phyloP scores from a whole-genome alignment of 2,888 invertebrate species.

The Drosophila mayaguana region DNA sequence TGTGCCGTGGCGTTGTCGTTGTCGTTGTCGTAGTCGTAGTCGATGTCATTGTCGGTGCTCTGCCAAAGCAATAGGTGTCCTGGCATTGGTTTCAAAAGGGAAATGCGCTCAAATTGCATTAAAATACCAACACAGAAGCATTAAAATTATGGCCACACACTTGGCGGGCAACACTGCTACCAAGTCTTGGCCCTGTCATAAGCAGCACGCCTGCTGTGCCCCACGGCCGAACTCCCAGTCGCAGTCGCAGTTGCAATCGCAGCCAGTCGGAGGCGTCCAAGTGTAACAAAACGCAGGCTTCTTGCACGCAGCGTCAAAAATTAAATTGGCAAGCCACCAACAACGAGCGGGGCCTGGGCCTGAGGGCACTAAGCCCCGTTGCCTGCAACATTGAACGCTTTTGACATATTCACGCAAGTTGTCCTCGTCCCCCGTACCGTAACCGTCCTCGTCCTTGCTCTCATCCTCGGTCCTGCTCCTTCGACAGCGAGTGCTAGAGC shows the following conservation, averaged over 20 bases:
- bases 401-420: slow-evolving; percentile 76
- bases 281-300: slow-evolving; percentile 75
- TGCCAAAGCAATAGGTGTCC: slow-evolving; percentile 81
- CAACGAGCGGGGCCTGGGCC: slow-evolving; percentile 33
- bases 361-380: slow-evolving; percentile 34
- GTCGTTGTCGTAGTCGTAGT: slow-evolving; percentile 22
- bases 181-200: slow-evolving; percentile 61
- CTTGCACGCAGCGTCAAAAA: slow-evolving; percentile 80
- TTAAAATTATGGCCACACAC: slow-evolving; percentile 79
- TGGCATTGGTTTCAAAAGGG: slow-evolving; percentile 81
- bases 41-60: slow-evolving; percentile 42
- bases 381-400: slow-evolving; percentile 78
- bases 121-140: slow-evolving; percentile 80
- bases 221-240: slow-evolving; percentile 40
- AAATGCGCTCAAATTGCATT: slow-evolving; percentile 81
- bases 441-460: slow-evolving; percentile 17
- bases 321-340: slow-evolving; percentile 84
- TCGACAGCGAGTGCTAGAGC: neutral
- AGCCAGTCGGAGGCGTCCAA: slow-evolving; percentile 78
- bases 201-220: slow-evolving; percentile 74
- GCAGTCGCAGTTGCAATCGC: slow-evolving; percentile 12
- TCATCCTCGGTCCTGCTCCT: slow-evolving; percentile 19
- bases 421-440: slow-evolving; percentile 48
- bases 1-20: slow-evolving; percentile 51
- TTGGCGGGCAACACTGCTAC: slow-evolving; percentile 57